Conservation (phyloP, 2,888 invertebrate species). For the Chrysolina oricalcia region DNA sequence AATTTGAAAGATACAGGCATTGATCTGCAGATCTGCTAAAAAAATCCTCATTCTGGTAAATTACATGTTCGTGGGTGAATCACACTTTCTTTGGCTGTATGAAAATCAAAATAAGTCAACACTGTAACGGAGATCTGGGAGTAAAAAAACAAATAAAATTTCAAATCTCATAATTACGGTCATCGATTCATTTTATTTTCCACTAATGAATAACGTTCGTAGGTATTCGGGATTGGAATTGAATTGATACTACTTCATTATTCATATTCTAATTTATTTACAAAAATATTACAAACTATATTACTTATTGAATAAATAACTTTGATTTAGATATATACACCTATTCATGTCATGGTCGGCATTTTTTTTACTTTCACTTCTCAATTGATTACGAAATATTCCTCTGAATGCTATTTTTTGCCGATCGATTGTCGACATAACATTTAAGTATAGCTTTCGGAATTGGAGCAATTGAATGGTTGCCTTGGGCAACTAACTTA, state of each 20-base stretch:
- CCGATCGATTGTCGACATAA: background rate
- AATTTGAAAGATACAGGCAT: too few relatives aligned
- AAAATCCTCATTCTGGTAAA: too few relatives aligned
- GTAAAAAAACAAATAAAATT: too few relatives aligned
- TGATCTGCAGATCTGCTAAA: too few relatives aligned
- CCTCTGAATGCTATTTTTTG: background rate
- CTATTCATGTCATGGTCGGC: background rate
- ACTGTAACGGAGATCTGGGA: too few relatives aligned
- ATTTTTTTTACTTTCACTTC: background rate
- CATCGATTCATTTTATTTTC: too few relatives aligned
- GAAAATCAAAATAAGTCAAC: too few relatives aligned
- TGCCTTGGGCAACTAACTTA: background rate
- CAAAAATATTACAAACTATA: conserved; percentile 10
- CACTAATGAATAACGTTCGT: background rate
- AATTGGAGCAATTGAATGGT: background rate
- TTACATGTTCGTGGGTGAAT: too few relatives aligned
- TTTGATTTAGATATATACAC: background rate
- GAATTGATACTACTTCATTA: background rate
- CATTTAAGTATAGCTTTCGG: background rate
- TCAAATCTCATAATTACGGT: too few relatives aligned
- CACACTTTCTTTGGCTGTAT: too few relatives aligned
- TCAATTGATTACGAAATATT: background rate
- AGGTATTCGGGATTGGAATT: background rate
- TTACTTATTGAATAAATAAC: background rate
- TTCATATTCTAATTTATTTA: background rate